These are phyloP conservation scores for Phallusia fumigata DNA, from an alignment of 23 tunicate species.

Conservation along the genomic window DNA sequence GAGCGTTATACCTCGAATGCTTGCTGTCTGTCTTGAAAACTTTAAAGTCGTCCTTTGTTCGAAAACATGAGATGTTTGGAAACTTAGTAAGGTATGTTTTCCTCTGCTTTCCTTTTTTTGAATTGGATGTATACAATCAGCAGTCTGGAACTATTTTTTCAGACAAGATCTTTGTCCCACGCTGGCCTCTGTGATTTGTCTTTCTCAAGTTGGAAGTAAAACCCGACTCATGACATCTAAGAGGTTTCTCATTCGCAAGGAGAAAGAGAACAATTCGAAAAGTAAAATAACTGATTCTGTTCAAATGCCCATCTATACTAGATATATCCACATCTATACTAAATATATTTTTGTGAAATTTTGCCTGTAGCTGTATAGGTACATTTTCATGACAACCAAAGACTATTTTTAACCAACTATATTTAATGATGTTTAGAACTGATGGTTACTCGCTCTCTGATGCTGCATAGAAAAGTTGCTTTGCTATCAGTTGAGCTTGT, in stretches of 20 bases:
- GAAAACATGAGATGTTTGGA: conserved; percentile 24
- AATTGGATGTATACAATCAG: too few species aligned
- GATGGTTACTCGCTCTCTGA: conserved; percentile 16
- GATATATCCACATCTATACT: too few species aligned
- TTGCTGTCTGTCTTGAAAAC: conserved; percentile 52
- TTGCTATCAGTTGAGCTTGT: conserved; percentile 38
- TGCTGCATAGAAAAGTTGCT: conserved; percentile 52
- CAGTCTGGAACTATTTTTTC: background rate
- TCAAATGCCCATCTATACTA: too few species aligned
- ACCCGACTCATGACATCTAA: conserved; percentile 9
- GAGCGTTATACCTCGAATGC: conserved; percentile 42
- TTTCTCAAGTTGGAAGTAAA: conserved; percentile 16
- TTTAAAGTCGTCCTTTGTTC: conserved; percentile 23
- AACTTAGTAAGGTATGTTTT: conserved; percentile 33
- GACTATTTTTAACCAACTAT: background rate
- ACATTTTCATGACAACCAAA: background rate
- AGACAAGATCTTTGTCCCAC: conserved; percentile 42
- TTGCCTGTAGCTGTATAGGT: too few species aligned
- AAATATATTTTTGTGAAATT: too few species aligned
- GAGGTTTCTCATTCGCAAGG: background rate
- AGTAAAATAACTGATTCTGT: too few species aligned
- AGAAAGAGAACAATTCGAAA: conserved; percentile 3
- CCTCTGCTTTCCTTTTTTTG: too few species aligned
- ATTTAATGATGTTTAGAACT: background rate
- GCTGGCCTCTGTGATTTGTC: conserved; percentile 28